phyloP scores from a whole-genome alignment of 2,888 invertebrate species.

The Agapostemon virescens region DNA sequence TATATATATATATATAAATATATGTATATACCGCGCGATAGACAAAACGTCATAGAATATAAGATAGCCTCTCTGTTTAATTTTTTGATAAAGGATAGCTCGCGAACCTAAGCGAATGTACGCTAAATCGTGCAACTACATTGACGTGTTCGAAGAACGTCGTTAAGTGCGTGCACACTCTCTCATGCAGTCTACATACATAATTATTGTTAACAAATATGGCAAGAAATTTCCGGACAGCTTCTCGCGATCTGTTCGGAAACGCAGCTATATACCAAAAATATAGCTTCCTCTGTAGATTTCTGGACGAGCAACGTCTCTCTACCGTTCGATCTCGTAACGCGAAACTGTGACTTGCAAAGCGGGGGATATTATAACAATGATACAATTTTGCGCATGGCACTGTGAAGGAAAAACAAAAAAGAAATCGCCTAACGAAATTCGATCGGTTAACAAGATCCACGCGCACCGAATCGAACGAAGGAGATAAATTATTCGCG shows the following conservation, averaged over 20 bases:
- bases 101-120: background rate
- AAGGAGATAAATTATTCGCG: constrained; percentile 4
- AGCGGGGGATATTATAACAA: constrained; percentile 41
- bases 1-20: background rate
- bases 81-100: constrained; percentile 49
- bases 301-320: background rate
- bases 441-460: constrained; percentile 8
- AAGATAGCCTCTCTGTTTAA: constrained; percentile 48
- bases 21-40: constrained; percentile 21
- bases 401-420: constrained; percentile 44
- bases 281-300: constrained; percentile 1
- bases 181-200: constrained; percentile 21
- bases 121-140: constrained; percentile 35
- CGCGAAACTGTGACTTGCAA: constrained; percentile 56
- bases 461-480: constrained; percentile 1
- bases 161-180: constrained; percentile 19
- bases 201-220: constrained; percentile 48
- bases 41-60: constrained; percentile 19
- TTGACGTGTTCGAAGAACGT: constrained; percentile 11
- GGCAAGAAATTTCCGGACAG: constrained; percentile 58
- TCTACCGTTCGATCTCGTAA: background rate
- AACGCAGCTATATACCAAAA: background rate
- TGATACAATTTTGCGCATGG: constrained; percentile 63
- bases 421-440: background rate
- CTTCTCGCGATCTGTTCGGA: background rate